Evolutionary conservation across 2,797 vertebrate genomes (phyloP), one percentile per base, ranked within the genome.

Genomic region (Coccyzus lansbergi): DNA sequence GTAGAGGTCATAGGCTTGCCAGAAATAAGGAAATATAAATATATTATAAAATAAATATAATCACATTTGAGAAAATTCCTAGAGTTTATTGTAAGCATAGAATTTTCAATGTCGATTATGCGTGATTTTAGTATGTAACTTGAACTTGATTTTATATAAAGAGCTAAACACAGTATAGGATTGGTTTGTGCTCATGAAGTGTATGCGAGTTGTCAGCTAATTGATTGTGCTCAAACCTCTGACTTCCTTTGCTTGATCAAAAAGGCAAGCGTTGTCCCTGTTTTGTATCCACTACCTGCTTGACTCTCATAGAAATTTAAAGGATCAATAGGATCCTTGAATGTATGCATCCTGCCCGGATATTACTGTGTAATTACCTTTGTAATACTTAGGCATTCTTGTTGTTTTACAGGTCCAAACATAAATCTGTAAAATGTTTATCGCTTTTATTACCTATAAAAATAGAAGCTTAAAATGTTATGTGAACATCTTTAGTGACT

Each of bases 401-500:
- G 12, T 24, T 65, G 21, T 24, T 81, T 65, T 62, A 84, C 12
- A 64, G 9, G n/a, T 78, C 17, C 33, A 78, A 70, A 55, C 18
- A 55, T 20, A 51, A 83, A 75, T 64, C 62, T 4, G 1, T 68
- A 56, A 53, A 44, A 58, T 33, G 7, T n/a, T 44, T 64, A 34
- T 82, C 3, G 3, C 49, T 18, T 44, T 95, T 31, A 74, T 83
- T 88, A 31, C 33, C 36, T 86, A 28, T 62, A 26, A 71, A 94
- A 88, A 49, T 11, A 56, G 28, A 88, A 78, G 10, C 16, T 68
- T 75, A 26, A 90, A 78, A 28, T 59, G 20, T 75, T 82, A 42
- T 0, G 0, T 36, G n/a, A 64, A 7, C 26, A 34, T 69, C 18
- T 58, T 64, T 81, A 40, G 34, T 49, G 56, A 58, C 8, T 26